Percentiles rank a stretch among this genome's conserved stretches.
phyloP scores from a whole-genome alignment of 2,797 vertebrate species.

The Sebastes kiyomatsui region DNA sequence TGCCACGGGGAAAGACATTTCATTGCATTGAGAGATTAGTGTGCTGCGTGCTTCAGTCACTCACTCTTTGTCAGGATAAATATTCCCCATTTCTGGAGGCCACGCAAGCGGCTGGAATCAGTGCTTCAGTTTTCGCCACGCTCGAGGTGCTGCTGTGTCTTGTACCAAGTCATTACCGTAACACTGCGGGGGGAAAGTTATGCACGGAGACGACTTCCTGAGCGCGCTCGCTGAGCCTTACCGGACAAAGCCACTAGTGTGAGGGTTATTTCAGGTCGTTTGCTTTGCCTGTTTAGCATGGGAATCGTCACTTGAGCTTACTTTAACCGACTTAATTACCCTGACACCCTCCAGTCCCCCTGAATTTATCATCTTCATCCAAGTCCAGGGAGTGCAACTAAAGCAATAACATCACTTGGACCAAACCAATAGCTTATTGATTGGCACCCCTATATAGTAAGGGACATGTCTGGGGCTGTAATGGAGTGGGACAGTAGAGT shows the following conservation, averaged over 20 bases:
- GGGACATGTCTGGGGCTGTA: slow-evolving; percentile 63
- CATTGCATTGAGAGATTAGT: slow-evolving; percentile 70
- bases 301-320: slow-evolving; percentile 75
- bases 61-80: slow-evolving; percentile 70
- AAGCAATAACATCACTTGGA: slow-evolving; percentile 77
- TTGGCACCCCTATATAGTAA: slow-evolving; percentile 63
- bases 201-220: slow-evolving; percentile 70
- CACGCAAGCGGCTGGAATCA: slow-evolving; percentile 42
- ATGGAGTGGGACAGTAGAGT: slow-evolving; percentile 63
- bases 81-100: slow-evolving; percentile 63
- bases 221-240: slow-evolving; percentile 43
- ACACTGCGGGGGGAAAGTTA: slow-evolving; percentile 59
- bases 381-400: slow-evolving; percentile 73
- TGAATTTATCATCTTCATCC: slow-evolving; percentile 81
- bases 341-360: slow-evolving; percentile 70
- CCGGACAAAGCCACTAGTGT: slow-evolving; percentile 77
- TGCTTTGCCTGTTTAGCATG: slow-evolving; percentile 74
- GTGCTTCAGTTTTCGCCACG: slow-evolving; percentile 41
- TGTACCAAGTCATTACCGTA: slow-evolving; percentile 67
- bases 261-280: slow-evolving; percentile 75
- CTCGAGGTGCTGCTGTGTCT: slow-evolving; percentile 46
- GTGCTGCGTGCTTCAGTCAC: slow-evolving; percentile 57
- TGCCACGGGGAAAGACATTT: slow-evolving; percentile 64
- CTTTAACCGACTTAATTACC: slow-evolving; percentile 81
- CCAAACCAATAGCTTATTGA: slow-evolving; percentile 77